Evolutionary conservation across 2,888 invertebrate species (phyloP), one percentile per base, ranked within the genome.

Genomic region (Gastracanthus pulcherrimus): DNA sequence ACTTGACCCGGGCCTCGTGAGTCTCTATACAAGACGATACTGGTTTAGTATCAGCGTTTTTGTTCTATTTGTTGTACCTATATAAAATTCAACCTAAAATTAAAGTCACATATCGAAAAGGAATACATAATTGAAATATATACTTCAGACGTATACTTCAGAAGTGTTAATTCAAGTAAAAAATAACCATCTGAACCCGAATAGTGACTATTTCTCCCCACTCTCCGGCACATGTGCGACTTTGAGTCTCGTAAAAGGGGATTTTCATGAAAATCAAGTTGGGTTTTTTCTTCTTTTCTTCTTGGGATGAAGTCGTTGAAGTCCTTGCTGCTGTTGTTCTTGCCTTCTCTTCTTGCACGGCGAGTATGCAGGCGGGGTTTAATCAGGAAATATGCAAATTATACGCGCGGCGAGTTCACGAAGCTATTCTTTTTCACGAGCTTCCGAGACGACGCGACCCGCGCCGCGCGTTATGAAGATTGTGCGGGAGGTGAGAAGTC

Each of bases 361-460:
- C 1, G 23, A 3, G 58, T 3, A 3, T 13, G 48, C 2, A 31
- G 7, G 23, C 58, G 7, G 26, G 26, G 55, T 60, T 72, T 72
- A 58, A 72, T 72, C 72, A 60, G 60, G 60, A 60, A 58, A 58
- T 72, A 72, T 72, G 72, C 72, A 72, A 72, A 72, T 72, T 41
- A 55, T 36, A 70, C 34, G 70, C 34, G 36, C 69, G 6, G 23
- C 13, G 4, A n/a, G 9, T 11, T 23, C 31, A n/a, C 31, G 45
- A 34, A 48, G 34, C 51, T 48, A 19, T 69, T 69, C 29, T 69
- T 48, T 38, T 48, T 69, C 29, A 48, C 51, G 29, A 34, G 19
- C 48, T 48, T 4, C 6, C 41, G 41, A 9, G 41, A 41, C 2
- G 13, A 41, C 9, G 41, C 41, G 41, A 16, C 6, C 13, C 41